These are phyloP conservation scores for Drosophila teissieri DNA, from an alignment of 1,140 invertebrate genomes.

Conservation along the genomic window DNA sequence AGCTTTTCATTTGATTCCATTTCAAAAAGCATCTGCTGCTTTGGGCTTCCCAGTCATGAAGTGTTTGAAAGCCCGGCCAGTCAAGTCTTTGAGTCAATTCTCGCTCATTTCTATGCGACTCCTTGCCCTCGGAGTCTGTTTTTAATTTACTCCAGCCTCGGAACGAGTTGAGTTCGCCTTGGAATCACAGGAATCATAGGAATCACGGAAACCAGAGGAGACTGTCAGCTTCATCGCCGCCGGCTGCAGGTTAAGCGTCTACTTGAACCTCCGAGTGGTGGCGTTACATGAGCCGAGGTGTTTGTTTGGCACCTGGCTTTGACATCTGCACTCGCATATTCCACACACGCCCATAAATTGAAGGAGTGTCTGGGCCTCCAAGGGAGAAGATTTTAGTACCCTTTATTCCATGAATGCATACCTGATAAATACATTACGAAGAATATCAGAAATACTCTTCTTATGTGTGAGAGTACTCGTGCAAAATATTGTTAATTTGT, in stretches of 20 bases:
- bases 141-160: constrained; percentile 72
- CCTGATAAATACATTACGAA: too few relatives aligned
- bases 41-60: constrained; percentile 11
- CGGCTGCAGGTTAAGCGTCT: constrained; percentile 77
- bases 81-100: constrained; percentile 58
- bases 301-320: constrained; percentile 77
- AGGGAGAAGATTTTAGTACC: background rate
- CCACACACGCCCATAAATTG: constrained; percentile 43
- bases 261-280: constrained; percentile 78
- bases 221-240: constrained; percentile 65
- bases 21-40: constrained; percentile 15
- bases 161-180: constrained; percentile 21
- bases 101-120: constrained; percentile 37
- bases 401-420: background rate
- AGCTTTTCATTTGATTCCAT: constrained; percentile 1
- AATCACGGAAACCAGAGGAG: constrained; percentile 4
- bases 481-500: too few relatives aligned
- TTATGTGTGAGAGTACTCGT: too few relatives aligned
- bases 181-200: constrained; percentile 12
- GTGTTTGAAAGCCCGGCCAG: constrained; percentile 24
- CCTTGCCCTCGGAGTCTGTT: constrained; percentile 52
- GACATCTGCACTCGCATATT: constrained; percentile 56
- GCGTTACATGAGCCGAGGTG: constrained; percentile 74
- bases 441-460: too few relatives aligned
- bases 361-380: constrained; percentile 41